A percentile compares a stretch with the other conserved stretches of the same genome.
These are phyloP conservation scores for Arenaria interpres DNA, from an alignment of 2,113 vertebrate genomes.

Conservation along the genomic window DNA sequence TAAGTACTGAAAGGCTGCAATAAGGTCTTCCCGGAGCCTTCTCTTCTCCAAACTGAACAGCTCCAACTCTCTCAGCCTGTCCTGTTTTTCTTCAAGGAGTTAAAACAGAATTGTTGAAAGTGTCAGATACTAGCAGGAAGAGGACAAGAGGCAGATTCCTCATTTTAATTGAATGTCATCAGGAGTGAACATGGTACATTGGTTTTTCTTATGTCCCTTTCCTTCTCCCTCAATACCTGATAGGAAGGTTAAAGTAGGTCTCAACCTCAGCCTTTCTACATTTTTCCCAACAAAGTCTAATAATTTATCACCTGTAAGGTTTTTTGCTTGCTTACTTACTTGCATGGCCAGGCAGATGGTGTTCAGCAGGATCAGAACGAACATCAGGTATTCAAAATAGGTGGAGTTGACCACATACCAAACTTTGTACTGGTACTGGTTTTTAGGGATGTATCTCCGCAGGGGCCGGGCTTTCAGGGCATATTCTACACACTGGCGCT, in stretches of 20 bases:
- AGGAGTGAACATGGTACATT: background rate
- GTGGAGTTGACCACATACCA: slow-evolving; percentile 99
- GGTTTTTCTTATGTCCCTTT: background rate
- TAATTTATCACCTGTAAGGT: background rate
- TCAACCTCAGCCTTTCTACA: background rate
- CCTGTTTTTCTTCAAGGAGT: background rate
- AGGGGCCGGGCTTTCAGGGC: slow-evolving; percentile 95
- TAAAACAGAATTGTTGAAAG: background rate
- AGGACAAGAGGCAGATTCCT: background rate
- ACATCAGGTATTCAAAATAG: slow-evolving; percentile 99
- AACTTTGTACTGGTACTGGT: slow-evolving; percentile 98
- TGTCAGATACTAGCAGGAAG: background rate
- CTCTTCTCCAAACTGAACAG: background rate
- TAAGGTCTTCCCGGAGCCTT: background rate
- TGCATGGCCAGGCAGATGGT: slow-evolving; percentile 99
- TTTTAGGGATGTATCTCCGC: slow-evolving; percentile 96
- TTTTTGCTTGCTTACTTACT: slow-evolving; percentile 74
- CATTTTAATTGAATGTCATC: background rate
- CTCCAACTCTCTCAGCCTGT: background rate
- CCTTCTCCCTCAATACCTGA: background rate
- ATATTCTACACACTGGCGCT: slow-evolving; percentile 98
- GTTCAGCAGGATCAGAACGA: slow-evolving; percentile 97
- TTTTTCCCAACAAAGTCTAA: background rate
- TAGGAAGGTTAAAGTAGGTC: background rate
- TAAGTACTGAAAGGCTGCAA: background rate